Percentiles rank a stretch among this genome's conserved stretches.
Evolutionary conservation across 2,888 invertebrate genomes (phyloP).

Genomic region (Harpalus rufipes): DNA sequence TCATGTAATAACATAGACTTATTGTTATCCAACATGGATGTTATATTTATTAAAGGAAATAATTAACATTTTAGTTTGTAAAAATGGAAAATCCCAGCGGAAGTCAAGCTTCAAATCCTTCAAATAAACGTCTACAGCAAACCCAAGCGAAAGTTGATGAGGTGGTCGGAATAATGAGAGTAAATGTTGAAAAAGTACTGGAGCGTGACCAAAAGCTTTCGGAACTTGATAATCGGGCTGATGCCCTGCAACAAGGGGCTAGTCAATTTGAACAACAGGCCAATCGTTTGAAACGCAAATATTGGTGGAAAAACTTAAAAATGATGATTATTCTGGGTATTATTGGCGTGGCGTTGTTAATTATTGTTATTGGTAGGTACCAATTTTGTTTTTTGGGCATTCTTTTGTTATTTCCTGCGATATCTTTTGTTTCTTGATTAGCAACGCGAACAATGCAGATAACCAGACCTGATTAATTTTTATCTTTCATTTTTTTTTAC

Average conservation of each 20-base stretch:
- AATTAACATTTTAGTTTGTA: conserved; percentile 20
- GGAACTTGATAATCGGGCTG: conserved; percentile 96
- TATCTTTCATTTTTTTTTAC: conserved; percentile 21
- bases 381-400: no score
- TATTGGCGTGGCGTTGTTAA: conserved; percentile 89
- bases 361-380: conserved; percentile 91
- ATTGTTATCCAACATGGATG: background rate
- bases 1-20: no score
- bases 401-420: conserved; percentile 20
- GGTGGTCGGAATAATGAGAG: conserved; percentile 96
- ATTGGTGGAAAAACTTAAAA: conserved; percentile 98
- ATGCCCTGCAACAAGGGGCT: conserved; percentile 95
- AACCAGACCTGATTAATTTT: conserved; percentile 19
- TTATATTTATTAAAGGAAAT: conserved; percentile 7
- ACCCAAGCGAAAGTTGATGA: conserved; percentile 78
- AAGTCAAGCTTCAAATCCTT: conserved; percentile 59
- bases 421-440: background rate
- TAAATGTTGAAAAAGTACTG: conserved; percentile 96
- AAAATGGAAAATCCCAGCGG: conserved; percentile 69
- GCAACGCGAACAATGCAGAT: background rate
- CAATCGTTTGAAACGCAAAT: conserved; percentile 97
- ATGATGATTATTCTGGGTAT: conserved; percentile 96
- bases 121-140: conserved; percentile 72
- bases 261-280: conserved; percentile 98
- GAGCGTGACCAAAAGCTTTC: conserved; percentile 97